Evolutionary conservation across 2,113 vertebrate genomes (phyloP).

Genomic region (Madoqua kirkii): DNA sequence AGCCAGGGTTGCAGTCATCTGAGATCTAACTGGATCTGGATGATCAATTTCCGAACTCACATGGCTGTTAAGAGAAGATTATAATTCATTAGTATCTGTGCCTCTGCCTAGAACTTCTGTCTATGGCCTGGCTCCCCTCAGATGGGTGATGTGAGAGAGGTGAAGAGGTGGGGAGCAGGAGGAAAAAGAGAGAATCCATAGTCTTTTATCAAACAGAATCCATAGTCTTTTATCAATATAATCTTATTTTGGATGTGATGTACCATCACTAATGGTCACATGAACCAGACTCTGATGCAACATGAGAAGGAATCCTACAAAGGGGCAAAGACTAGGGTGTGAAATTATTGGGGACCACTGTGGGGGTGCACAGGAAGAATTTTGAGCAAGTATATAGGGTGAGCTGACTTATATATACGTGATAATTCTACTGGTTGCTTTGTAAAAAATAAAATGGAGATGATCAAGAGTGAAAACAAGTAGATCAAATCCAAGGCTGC

Average conservation of each 20-base stretch:
- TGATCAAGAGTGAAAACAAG: not conserved
- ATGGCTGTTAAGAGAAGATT: not conserved
- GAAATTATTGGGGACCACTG: not conserved
- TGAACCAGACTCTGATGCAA: not conserved
- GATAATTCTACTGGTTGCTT: not conserved
- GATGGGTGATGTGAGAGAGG: not conserved
- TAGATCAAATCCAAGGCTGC: not conserved
- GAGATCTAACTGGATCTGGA: not conserved
- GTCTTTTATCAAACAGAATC: not conserved
- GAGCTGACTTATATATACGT: not conserved
- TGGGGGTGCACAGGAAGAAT: not conserved
- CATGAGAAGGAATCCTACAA: not conserved
- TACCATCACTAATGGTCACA: not conserved
- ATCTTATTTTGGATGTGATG: not conserved
- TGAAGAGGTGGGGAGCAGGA: too few species aligned
- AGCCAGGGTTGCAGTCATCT: not conserved
- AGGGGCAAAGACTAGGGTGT: not conserved
- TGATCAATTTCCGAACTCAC: not conserved
- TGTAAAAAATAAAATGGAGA: not conserved
- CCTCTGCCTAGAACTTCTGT: not conserved
- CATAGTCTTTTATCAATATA: not conserved
- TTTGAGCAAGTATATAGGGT: not conserved
- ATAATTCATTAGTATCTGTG: not conserved
- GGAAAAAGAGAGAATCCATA: not conserved
- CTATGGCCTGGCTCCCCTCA: not conserved